Evolutionary conservation across 2,797 vertebrate genomes (phyloP), one percentile per base, ranked within the genome.

Genomic region (Sarcoramphus papa): DNA sequence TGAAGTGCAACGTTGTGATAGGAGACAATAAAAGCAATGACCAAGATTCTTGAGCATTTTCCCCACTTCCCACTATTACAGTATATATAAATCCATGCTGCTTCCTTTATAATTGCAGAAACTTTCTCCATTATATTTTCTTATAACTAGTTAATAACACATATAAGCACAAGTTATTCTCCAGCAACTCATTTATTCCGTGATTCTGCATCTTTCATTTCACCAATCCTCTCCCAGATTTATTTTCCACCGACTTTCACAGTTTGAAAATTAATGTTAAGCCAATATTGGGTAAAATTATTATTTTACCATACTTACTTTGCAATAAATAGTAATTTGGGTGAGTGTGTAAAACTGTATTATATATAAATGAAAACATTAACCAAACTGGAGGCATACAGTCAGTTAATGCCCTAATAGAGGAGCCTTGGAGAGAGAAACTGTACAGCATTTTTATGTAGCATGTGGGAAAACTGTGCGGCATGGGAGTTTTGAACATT

Each of bases 381-480:
- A 93, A 96, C 80, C 86, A 92, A 95, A 93, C 48, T 40, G 43
- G 94, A 97, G 74, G 77, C 81, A 90, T 69, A 83, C 62, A 97
- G 88, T 74, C 91, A 97, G 95, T 90, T 95, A 90, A 72, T 92
- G 87, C 89, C 80, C 90, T 95, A 56, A 92, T 56, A 86, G 78
- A 82, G 84, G 82, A 97, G 96, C 78, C 93, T 93, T 93, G 88
- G 93, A 95, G 93, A 87, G 83, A 95, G 94, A 93, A 97, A 96
- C 92, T 93, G 94, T 69, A 94, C 85, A 93, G 92, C 82, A 92
- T 93, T 97, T 98, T 97, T 94, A 97, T 92, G 94, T 69, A 97
- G 92, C 97, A 97, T 73, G 88, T 97, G 97, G 97, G 94, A 95
- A 95, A 97, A 97, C 92, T 63, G 53, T 95, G 95, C 91, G 97